These are phyloP conservation scores for Bombyx mandarina DNA, from an alignment of 1,140 invertebrate species.

Conservation along the genomic window DNA sequence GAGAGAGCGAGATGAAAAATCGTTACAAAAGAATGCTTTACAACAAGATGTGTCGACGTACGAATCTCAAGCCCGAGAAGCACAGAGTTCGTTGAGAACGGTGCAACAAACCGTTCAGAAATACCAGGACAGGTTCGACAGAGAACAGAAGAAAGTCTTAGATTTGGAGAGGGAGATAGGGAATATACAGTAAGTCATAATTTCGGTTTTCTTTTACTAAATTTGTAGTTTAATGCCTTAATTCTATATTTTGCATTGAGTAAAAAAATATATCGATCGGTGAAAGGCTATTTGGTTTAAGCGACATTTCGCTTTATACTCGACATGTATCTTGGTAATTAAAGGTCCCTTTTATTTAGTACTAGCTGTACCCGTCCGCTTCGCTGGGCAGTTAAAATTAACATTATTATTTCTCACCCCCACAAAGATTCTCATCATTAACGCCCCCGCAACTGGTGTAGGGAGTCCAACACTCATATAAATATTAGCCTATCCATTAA, in stretches of 20 bases:
- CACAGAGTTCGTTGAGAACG: slow-evolving; percentile 13
- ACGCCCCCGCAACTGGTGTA: no score
- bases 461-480: no score
- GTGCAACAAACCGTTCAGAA: slow-evolving; percentile 23
- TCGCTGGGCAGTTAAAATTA: no score
- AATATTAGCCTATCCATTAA: no score
- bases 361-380: no score
- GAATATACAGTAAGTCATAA: slow-evolving; percentile 35
- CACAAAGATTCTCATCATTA: no score
- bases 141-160: slow-evolving; percentile 39
- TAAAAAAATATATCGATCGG: no score
- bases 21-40: slow-evolving; percentile 14
- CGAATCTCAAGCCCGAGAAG: slow-evolving; percentile 19
- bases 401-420: no score
- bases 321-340: no score
- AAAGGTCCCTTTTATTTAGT: no score
- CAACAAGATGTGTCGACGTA: slow-evolving; percentile 25
- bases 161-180: slow-evolving; percentile 46
- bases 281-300: no score
- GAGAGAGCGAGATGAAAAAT: slow-evolving; percentile 22
- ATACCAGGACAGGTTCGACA: slow-evolving; percentile 28
- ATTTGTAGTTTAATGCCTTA: neutral
- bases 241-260: neutral
- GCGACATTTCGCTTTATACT: no score
- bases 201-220: neutral